Evolutionary conservation across 1,140 invertebrate species (phyloP), one percentile per base, ranked within the genome.

Genomic region (Liolophura sinensis): DNA sequence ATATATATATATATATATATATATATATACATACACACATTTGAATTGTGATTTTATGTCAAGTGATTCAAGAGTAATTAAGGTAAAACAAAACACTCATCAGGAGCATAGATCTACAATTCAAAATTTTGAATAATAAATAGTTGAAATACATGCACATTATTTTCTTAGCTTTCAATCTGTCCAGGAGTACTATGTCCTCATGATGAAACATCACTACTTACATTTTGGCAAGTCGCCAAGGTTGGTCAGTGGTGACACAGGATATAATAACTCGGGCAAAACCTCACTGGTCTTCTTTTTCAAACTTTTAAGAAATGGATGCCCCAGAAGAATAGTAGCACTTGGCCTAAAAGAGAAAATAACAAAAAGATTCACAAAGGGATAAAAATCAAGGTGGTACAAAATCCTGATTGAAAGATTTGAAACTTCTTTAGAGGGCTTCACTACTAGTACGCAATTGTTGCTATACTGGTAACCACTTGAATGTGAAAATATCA

Each of bases 271-370:
- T 63, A 88, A 80, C 63, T 86, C 85, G 1, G 84, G 80, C 55
- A 89, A 73, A 49, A 75, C 63, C 60, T 78, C 72, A 20, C 68
- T 65, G 55, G 69, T 76, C 65, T 76, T 77, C 56, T 78, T 78
- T 57, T 76, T 75, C 22, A 78, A 59, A 65, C 83, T 80, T 81
- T 92, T 93, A 74, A 94, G 91, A 82, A 93, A 93, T 12, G 88
- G 84, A 79, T 95, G 92, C 60, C 84, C 87, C 22, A 92, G 80
- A 51, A 94, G 80, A 72, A 73, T 70, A 7, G 65, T 27, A 20
- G 82, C 81, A 54, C 72, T 73, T 31, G 84, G 84, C 62, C 82
- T 82, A 65, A 31, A 68, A 62, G 65, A 54, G 64, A 50, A 46
- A 64, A 67, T 48, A 58, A 71, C 56, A 57, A 24, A 40, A n/a